phyloP scores from a whole-genome alignment of 2,888 invertebrate genomes.

The Neria commutata region DNA sequence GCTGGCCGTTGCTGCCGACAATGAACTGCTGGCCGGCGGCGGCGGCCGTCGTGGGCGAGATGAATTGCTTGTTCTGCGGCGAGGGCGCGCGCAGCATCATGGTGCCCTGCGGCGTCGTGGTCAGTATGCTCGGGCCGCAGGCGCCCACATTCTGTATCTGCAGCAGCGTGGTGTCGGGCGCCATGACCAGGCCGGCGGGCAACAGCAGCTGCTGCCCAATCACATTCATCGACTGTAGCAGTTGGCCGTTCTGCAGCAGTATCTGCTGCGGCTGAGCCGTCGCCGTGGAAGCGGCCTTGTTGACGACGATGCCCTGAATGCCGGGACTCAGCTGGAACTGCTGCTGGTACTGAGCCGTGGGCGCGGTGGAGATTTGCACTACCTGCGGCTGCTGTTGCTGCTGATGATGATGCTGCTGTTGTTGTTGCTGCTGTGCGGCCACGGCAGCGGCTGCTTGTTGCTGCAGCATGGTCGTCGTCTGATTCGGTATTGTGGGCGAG shows the following conservation, averaged over 20 bases:
- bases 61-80: conserved; percentile 73
- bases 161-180: conserved; percentile 76
- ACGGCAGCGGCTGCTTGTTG: conserved; percentile 38
- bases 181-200: conserved; percentile 85
- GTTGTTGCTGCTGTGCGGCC: conserved; percentile 52
- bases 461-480: conserved; percentile 40
- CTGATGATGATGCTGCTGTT: conserved; percentile 48
- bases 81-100: conserved; percentile 81
- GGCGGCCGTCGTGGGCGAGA: conserved; percentile 70
- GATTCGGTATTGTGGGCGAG: conserved; percentile 57
- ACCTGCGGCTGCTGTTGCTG: conserved; percentile 55
- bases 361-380: conserved; percentile 62
- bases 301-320: conserved; percentile 76
- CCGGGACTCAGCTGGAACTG: conserved; percentile 77
- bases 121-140: conserved; percentile 66
- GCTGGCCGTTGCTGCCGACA: conserved; percentile 77
- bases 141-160: conserved; percentile 81
- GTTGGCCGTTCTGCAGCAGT: conserved; percentile 65
- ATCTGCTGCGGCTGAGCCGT: conserved; percentile 63
- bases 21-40: conserved; percentile 72
- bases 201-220: conserved; percentile 84
- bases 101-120: conserved; percentile 68
- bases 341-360: conserved; percentile 71
- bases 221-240: conserved; percentile 82
- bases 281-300: conserved; percentile 59